Conservation (phyloP, 2,113 vertebrate genomes). For the Cyanoliseus patagonus region DNA sequence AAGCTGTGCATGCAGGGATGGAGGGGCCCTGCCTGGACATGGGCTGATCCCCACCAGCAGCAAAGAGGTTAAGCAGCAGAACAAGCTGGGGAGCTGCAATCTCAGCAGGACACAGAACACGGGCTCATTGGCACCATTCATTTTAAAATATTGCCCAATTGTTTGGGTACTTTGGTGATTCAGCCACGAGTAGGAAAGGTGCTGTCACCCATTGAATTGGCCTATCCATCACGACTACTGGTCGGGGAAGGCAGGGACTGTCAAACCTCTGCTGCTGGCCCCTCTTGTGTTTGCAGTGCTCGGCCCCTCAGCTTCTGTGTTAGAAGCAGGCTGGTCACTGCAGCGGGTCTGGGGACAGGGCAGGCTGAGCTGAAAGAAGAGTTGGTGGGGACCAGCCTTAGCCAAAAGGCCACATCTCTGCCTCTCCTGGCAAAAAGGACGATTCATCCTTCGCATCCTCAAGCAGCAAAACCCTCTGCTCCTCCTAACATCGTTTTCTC, state of each 20-base stretch:
- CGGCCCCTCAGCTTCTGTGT: background rate
- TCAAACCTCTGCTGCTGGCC: background rate
- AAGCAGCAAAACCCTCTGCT: background rate
- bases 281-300: background rate
- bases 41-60: background rate
- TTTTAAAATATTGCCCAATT: conserved; percentile 34
- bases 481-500: background rate
- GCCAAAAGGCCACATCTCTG: background rate
- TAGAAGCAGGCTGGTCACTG: background rate
- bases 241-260: background rate
- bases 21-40: background rate
- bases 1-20: background rate
- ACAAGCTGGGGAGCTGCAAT: background rate
- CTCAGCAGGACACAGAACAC: background rate
- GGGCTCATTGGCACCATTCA: background rate
- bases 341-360: background rate
- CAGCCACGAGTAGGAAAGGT: background rate
- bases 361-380: background rate
- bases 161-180: background rate
- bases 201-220: background rate
- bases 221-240: background rate
- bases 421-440: background rate
- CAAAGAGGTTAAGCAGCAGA: background rate
- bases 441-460: background rate
- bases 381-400: background rate